Evolutionary conservation across 1,140 invertebrate genomes (phyloP), one percentile per base, ranked within the genome.

Genomic region (Eriocheir sinensis): DNA sequence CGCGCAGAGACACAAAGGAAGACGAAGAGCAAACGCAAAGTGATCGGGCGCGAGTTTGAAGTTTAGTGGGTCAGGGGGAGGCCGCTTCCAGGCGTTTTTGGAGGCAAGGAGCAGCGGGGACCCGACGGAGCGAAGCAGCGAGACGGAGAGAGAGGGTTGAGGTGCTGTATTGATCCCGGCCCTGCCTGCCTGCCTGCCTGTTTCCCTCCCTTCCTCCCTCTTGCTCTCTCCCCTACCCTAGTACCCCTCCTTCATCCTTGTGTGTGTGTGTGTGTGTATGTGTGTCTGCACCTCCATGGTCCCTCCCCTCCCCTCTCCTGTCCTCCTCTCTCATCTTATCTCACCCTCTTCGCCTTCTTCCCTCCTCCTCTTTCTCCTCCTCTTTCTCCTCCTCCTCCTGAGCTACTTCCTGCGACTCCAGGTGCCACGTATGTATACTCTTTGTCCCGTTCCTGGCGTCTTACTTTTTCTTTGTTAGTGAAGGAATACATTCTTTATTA

Each of bases 61-160:
- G 60, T 72, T 72, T 72, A 72, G 21, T 72, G 60, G 60, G 60
- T 72, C 60, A 72, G 60, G 60, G 60, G 27, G n/a, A n/a, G 27
- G 60, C 60, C 60, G 60, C 60, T 72, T 72, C 60, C 60, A 72
- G 60, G 60, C 60, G 60, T 72, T 72, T 72, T 72, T 72, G 60
- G 60, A n/a, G 17, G 60, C n/a, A 12, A 72, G 60, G 12, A 72
- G 60, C 60, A 72, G 60, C 60, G n/a, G n/a, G 60, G 60, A 72
- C 60, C 60, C 60, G 60, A 21, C 60, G 60, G 60, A 72, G 60
- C 60, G 6, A n/a, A 72, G 60, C 60, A n/a, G 60, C 60, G 60
- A 72, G 21, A 72, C 60, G 27, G 60, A 72, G 44, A 72, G 44
- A 48, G 60, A 72, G 60, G 60, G 60, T 72, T 72, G 60, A 72